Percentiles rank a stretch among this genome's conserved stretches.
These are phyloP conservation scores for Dichetophora obliterata DNA, from an alignment of 2,888 invertebrate species.

Conservation along the genomic window DNA sequence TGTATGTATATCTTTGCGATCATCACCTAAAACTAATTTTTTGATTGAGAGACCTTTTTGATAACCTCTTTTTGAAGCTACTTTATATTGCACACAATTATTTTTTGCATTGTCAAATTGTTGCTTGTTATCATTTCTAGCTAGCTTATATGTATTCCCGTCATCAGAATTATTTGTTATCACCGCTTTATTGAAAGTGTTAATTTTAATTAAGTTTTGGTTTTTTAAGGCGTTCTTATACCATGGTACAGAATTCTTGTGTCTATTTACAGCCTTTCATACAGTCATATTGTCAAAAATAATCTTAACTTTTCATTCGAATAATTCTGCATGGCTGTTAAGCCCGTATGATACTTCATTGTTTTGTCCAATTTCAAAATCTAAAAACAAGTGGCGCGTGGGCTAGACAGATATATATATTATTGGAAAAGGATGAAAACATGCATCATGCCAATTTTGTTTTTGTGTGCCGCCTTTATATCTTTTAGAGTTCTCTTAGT, in stretches of 20 bases:
- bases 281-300: too few relatives aligned
- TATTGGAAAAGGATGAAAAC: too few relatives aligned
- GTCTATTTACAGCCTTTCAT: too few relatives aligned
- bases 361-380: too few relatives aligned
- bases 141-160: not conserved
- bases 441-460: too few relatives aligned
- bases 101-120: not conserved
- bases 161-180: conserved; percentile 2
- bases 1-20: not conserved
- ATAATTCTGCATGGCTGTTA: too few relatives aligned
- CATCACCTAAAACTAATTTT: not conserved
- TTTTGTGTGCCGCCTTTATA: not conserved
- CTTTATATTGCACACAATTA: too few relatives aligned
- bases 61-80: not conserved
- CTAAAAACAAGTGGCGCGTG: too few relatives aligned
- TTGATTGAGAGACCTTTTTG: not conserved
- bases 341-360: too few relatives aligned
- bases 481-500: too few relatives aligned
- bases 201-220: not conserved
- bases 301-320: too few relatives aligned
- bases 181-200: not conserved
- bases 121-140: not conserved
- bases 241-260: not conserved
- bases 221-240: not conserved
- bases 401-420: too few relatives aligned